phyloP scores from a whole-genome alignment of 2,797 vertebrate genomes.

The Crypturellus tataupa region DNA sequence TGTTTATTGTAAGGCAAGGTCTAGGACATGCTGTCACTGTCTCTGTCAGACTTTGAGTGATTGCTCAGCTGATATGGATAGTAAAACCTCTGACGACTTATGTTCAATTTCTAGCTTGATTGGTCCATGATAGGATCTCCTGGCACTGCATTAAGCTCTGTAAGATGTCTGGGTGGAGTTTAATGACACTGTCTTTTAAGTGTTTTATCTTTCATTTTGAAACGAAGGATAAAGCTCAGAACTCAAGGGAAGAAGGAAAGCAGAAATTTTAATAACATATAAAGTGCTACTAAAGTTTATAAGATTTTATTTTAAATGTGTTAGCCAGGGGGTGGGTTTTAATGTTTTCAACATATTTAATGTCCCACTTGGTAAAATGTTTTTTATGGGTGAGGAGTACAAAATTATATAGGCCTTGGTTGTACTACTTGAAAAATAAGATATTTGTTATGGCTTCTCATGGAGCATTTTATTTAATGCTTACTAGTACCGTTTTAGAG shows the following conservation, averaged over 20 bases:
- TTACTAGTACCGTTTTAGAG: background rate
- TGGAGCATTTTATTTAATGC: background rate
- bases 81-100: background rate
- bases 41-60: background rate
- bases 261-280: background rate
- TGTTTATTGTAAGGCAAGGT: conserved; percentile 59
- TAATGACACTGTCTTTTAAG: background rate
- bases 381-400: background rate
- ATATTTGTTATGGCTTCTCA: background rate
- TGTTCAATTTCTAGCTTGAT: conserved; percentile 21
- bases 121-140: background rate
- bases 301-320: background rate
- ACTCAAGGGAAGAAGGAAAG: background rate
- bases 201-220: background rate
- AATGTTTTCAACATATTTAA: background rate
- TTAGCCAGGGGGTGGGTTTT: fast-evolving
- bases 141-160: background rate
- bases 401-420: background rate
- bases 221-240: background rate
- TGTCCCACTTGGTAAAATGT: background rate
- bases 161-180: background rate
- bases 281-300: background rate
- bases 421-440: background rate
- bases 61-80: background rate
- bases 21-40: conserved; percentile 24